A percentile compares a stretch with the other conserved stretches of the same genome.
Evolutionary conservation across 92 coral and sea anemone genomes (phyloP).

Genomic region (Umimayanthus chanpuru): DNA sequence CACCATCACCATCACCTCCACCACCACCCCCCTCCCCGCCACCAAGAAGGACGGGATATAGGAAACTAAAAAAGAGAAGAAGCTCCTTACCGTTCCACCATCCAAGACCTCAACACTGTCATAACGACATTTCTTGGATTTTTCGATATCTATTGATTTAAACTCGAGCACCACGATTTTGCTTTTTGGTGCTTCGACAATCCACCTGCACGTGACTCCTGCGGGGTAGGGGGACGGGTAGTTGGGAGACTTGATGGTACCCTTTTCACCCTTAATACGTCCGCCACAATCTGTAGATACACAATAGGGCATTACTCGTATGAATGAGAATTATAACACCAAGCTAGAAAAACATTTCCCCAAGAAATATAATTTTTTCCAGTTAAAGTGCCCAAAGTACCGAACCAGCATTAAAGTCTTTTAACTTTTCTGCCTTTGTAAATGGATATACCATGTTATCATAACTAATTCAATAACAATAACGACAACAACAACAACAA

Average conservation of each 20-base stretch:
- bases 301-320: background rate
- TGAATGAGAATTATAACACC: background rate
- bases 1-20: too few relatives aligned
- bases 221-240: constrained; percentile 70
- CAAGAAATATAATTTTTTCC: background rate
- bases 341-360: background rate
- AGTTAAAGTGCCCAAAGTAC: too few relatives aligned
- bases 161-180: constrained; percentile 62
- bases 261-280: constrained; percentile 56
- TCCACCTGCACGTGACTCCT: constrained; percentile 69
- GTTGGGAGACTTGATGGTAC: constrained; percentile 64
- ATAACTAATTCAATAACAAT: too few relatives aligned
- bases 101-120: constrained; percentile 71
- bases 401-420: background rate
- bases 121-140: constrained; percentile 72
- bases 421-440: too few relatives aligned
- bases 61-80: background rate
- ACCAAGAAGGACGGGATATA: too few relatives aligned
- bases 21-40: too few relatives aligned
- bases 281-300: constrained; percentile 58
- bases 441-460: too few relatives aligned
- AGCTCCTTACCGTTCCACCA: constrained; percentile 63
- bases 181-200: constrained; percentile 50
- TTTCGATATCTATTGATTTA: constrained; percentile 64
- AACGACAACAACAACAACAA: too few relatives aligned